Evolutionary conservation across 2,113 vertebrate genomes (phyloP), one percentile per base, ranked within the genome.

Genomic region (Axis porcinus): DNA sequence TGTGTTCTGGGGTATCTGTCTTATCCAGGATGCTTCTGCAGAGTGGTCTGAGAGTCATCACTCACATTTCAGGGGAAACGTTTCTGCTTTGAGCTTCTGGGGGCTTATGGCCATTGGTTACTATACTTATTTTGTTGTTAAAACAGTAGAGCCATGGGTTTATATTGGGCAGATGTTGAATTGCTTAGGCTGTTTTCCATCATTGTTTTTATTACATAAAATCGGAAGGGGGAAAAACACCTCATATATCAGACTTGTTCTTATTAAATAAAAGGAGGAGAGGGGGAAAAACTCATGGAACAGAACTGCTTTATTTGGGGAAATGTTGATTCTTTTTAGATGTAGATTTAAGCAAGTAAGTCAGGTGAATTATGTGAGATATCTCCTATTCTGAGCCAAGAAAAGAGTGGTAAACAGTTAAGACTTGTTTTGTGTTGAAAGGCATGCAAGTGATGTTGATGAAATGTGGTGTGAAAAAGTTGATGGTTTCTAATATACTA

Each of bases 71-170:
- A 30, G 28, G 76, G 15, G 1, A 2, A 85, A 33, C 3, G 15
- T 2, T 28, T 64, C 25, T 90, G 57, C 91, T 33, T 16, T 2
- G 58, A 70, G 27, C 33, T 28, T 89, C 30, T 17, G 47, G n/a
- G 15, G n/a, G 6, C 2, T 21, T 28, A 2, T 0, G 0, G 33
- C 36, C 7, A 0, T 0, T 85, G 27, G 12, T 83, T 94, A 13
- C 67, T 78, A 12, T 76, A 3, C 1, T 13, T 83, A 33, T 81
- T 85, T 96, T 76, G 5, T 47, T 58, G 0, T 0, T 43, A n/a
- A 50, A 81, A 14, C 89, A 43, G 43, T 19, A n/a, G 23, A 0
- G 27, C 10, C 15, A 2, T 27, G 21, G 10, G 36, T 87, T 67
- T 94, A 27, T 23, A 16, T 28, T 28, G 23, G 23, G 47, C 28